phyloP scores from a whole-genome alignment of 2,797 vertebrate genomes.

The Cygnus olor region DNA sequence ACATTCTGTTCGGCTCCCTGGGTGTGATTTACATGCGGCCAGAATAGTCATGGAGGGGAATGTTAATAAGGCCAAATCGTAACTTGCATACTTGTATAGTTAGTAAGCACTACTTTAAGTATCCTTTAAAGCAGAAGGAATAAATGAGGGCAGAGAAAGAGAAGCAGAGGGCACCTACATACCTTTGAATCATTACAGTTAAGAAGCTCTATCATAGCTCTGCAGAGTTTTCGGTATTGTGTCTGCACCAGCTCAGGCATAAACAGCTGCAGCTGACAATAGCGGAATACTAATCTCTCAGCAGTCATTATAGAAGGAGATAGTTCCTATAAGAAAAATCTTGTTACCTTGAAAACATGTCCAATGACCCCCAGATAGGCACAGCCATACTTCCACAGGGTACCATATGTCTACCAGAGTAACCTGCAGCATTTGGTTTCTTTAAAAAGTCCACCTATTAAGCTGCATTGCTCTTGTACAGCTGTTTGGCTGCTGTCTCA shows the following conservation, averaged over 20 bases:
- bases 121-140: neutral
- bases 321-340: neutral
- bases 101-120: neutral
- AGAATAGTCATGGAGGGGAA: neutral
- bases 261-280: neutral
- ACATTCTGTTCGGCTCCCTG: neutral
- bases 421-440: neutral
- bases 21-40: neutral
- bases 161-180: neutral
- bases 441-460: neutral
- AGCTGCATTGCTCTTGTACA: neutral
- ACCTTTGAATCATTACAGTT: neutral
- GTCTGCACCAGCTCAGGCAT: neutral
- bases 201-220: neutral
- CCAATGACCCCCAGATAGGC: neutral
- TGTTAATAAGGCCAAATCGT: neutral
- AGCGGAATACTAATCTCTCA: neutral
- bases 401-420: neutral
- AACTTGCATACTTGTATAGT: neutral
- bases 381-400: neutral
- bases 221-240: neutral
- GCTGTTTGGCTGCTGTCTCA: constrained; percentile 23
- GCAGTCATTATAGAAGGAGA: neutral
- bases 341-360: neutral
- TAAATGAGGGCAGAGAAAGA: neutral